Percentiles rank a stretch among this genome's conserved stretches.
Conservation (phyloP, 2,797 vertebrate genomes). For the Acanthis flammea region DNA sequence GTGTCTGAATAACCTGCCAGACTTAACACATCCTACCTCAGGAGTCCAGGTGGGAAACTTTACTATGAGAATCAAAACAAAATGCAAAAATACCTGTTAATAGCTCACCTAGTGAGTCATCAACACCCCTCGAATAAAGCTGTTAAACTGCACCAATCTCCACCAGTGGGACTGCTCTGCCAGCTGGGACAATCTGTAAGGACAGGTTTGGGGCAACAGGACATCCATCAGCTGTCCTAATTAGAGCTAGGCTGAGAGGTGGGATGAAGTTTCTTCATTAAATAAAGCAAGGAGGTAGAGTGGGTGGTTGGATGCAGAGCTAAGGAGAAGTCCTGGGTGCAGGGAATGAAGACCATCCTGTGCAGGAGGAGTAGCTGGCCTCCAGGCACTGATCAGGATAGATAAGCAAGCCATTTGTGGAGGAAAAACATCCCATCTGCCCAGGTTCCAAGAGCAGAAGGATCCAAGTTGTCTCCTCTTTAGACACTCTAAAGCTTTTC, state of each 20-base stretch:
- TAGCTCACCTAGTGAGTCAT: background rate
- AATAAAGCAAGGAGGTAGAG: background rate
- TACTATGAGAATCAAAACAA: slow-evolving; percentile 31
- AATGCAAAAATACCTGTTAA: slow-evolving; percentile 45
- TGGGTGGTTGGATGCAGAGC: background rate
- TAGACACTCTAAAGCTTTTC: slow-evolving; percentile 7
- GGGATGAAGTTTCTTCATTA: background rate
- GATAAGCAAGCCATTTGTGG: background rate
- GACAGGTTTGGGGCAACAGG: background rate
- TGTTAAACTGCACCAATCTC: background rate
- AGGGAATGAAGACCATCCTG: background rate
- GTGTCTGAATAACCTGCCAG: slow-evolving; percentile 40
- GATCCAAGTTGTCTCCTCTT: slow-evolving; percentile 34
- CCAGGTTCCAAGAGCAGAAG: background rate
- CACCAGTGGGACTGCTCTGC: background rate
- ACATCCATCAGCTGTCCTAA: background rate
- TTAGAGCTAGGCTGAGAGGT: background rate
- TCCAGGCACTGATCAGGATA: background rate
- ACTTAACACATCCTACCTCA: slow-evolving; percentile 52
- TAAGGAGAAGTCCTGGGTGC: background rate
- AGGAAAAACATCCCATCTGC: background rate
- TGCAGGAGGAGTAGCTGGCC: background rate
- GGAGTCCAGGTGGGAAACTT: slow-evolving; percentile 64
- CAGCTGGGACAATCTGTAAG: background rate
- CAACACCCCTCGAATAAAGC: slow-evolving; percentile 34